Percentiles rank a stretch among this genome's conserved stretches.
phyloP scores from a whole-genome alignment of 2,113 vertebrate genomes.

The Osmerus eperlanus region DNA sequence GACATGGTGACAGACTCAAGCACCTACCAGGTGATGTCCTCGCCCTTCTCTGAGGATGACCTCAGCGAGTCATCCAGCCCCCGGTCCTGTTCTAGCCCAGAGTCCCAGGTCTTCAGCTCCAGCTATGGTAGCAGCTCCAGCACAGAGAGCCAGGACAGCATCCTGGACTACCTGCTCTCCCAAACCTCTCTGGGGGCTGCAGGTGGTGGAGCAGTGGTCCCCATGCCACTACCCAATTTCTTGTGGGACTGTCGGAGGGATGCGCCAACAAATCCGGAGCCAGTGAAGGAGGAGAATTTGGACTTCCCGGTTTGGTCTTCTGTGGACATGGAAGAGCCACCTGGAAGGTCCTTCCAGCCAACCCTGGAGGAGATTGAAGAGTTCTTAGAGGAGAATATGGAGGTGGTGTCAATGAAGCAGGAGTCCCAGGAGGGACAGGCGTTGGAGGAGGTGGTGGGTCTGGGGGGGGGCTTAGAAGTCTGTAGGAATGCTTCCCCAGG shows the following conservation, averaged over 20 bases:
- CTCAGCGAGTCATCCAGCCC: slow-evolving; percentile 86
- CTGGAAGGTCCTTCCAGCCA: slow-evolving; percentile 80
- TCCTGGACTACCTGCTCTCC: slow-evolving; percentile 88
- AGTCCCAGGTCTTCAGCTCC: slow-evolving; percentile 84
- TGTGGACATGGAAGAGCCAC: slow-evolving; percentile 75
- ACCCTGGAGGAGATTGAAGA: slow-evolving; percentile 95
- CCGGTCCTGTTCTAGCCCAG: slow-evolving; percentile 89
- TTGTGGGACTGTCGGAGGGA: slow-evolving; percentile 79
- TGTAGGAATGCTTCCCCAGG: slow-evolving; percentile 64
- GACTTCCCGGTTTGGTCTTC: slow-evolving; percentile 77
- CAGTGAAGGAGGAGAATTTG: slow-evolving; percentile 81
- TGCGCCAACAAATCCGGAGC: slow-evolving; percentile 45
- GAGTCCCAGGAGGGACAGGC: slow-evolving; percentile 65
- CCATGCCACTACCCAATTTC: slow-evolving; percentile 55
- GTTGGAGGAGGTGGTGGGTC: slow-evolving; percentile 72
- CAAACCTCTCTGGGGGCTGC: slow-evolving; percentile 78
- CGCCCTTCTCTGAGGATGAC: slow-evolving; percentile 88
- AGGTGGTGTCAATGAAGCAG: slow-evolving; percentile 75
- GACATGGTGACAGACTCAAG: slow-evolving; percentile 77
- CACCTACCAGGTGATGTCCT: slow-evolving; percentile 83
- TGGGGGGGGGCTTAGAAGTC: slow-evolving; percentile 70
- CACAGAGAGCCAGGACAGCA: slow-evolving; percentile 81
- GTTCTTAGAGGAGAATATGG: slow-evolving; percentile 95
- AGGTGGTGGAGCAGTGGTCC: slow-evolving; percentile 27
- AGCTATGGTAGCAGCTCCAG: slow-evolving; percentile 80